These are phyloP conservation scores for Orthochromis indermauri DNA, from an alignment of 2,113 vertebrate species.

Conservation along the genomic window DNA sequence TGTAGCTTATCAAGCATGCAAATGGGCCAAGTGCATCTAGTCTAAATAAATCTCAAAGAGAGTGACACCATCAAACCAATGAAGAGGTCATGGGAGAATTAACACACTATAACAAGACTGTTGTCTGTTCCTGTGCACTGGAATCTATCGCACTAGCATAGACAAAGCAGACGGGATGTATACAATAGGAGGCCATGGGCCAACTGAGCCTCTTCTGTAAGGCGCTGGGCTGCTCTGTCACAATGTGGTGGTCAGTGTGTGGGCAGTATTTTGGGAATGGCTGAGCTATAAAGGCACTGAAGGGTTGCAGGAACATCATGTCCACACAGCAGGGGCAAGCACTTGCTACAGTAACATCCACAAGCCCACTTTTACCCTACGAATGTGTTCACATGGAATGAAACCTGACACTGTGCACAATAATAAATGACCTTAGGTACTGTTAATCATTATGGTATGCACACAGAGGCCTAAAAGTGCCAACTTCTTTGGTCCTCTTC, in stretches of 20 bases:
- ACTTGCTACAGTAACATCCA: conserved; percentile 11
- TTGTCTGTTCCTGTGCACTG: conserved; percentile 62
- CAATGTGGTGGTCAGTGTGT: conserved; percentile 29
- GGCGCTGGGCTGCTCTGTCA: conserved; percentile 17
- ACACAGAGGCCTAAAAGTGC: not conserved
- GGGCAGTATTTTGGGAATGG: conserved; percentile 23
- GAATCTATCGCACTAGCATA: conserved; percentile 61
- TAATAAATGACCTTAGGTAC: not conserved
- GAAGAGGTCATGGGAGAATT: conserved; percentile 61
- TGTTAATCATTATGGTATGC: not conserved
- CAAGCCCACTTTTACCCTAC: conserved; percentile 13
- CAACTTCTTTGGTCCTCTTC: not conserved
- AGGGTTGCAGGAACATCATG: conserved; percentile 46
- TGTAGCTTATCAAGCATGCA: conserved; percentile 1
- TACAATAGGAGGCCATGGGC: conserved; percentile 60
- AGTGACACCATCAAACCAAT: conserved; percentile 38
- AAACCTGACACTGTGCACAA: not conserved
- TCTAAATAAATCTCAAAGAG: conserved; percentile 34
- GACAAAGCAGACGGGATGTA: conserved; percentile 66
- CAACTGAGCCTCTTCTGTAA: conserved; percentile 27
- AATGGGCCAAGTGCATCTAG: conserved; percentile 1
- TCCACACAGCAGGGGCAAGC: conserved; percentile 28
- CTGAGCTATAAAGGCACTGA: conserved; percentile 31
- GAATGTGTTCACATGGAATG: not conserved
- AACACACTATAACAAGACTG: conserved; percentile 48